A percentile compares a stretch with the other conserved stretches of the same genome.
phyloP scores from a whole-genome alignment of 2,797 vertebrate genomes.

The Tadarida brasiliensis region DNA sequence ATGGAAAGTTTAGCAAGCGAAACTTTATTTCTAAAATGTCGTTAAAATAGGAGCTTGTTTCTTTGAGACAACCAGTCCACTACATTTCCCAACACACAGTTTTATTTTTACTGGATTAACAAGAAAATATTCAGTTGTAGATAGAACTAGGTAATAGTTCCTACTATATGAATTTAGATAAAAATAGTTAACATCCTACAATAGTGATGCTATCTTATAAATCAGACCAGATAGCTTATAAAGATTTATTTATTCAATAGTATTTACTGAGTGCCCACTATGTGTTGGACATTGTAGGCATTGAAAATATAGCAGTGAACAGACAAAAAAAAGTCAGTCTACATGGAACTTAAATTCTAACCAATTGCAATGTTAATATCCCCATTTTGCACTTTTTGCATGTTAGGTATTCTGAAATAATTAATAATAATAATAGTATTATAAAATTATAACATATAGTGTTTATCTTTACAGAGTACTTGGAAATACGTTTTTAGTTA shows the following conservation, averaged over 20 bases:
- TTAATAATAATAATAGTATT: neutral
- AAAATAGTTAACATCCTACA: neutral
- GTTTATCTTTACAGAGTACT: neutral
- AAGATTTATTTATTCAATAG: neutral
- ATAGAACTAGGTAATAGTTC: neutral
- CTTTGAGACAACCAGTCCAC: neutral
- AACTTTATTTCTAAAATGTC: conserved; percentile 24
- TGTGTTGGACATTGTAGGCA: neutral
- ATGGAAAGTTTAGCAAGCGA: conserved; percentile 38
- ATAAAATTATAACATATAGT: neutral
- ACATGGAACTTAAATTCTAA: neutral
- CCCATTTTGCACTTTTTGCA: neutral
- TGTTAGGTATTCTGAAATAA: conserved; percentile 26
- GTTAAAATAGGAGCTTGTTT: conserved; percentile 28
- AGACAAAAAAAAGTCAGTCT: neutral
- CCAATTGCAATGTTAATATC: neutral
- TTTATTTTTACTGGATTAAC: neutral
- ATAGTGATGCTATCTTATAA: neutral
- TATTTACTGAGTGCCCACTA: neutral
- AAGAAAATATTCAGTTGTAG: conserved; percentile 18
- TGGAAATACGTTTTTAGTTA: neutral
- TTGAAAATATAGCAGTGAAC: neutral
- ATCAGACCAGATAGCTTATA: neutral
- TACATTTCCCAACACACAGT: neutral
- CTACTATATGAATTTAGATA: neutral